Percentiles rank a stretch among this genome's conserved stretches.
Conservation (phyloP, 2,113 vertebrate species). For the Stictonetta naevosa region DNA sequence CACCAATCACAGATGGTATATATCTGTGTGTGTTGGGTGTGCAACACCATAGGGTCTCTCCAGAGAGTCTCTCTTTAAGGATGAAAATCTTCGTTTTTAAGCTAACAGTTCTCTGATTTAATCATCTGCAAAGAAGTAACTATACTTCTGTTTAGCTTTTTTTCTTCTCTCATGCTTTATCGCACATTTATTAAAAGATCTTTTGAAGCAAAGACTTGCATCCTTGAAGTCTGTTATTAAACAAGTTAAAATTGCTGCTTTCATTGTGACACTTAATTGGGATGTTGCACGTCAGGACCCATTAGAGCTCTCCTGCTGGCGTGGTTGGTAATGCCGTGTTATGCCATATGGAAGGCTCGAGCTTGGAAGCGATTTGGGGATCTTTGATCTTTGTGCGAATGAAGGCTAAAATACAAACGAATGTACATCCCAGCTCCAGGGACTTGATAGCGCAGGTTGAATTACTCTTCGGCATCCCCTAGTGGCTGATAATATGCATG, state of each 20-base stretch:
- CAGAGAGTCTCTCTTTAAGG: neutral
- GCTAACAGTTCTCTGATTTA: neutral
- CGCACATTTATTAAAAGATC: neutral
- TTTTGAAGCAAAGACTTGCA: neutral
- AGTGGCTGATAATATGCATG: neutral
- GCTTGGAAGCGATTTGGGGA: neutral
- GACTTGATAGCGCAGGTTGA: neutral
- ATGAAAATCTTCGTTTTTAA: neutral
- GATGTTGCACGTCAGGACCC: conserved; percentile 36
- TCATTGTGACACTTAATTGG: conserved; percentile 37
- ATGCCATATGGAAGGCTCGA: conserved; percentile 13
- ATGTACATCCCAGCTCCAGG: neutral
- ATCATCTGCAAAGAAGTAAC: neutral
- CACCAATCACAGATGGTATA: neutral
- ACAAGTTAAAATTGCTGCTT: conserved; percentile 24
- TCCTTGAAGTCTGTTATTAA: neutral
- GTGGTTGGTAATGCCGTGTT: neutral
- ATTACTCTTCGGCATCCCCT: neutral
- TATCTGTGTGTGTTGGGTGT: neutral
- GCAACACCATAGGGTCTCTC: neutral
- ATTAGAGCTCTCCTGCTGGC: conserved; percentile 9
- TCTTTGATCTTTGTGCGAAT: neutral
- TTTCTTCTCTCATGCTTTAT: neutral
- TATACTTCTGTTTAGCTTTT: neutral
- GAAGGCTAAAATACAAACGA: neutral